These are phyloP conservation scores for Neoniphon sammara DNA, from an alignment of 2,797 vertebrate genomes.

Conservation along the genomic window DNA sequence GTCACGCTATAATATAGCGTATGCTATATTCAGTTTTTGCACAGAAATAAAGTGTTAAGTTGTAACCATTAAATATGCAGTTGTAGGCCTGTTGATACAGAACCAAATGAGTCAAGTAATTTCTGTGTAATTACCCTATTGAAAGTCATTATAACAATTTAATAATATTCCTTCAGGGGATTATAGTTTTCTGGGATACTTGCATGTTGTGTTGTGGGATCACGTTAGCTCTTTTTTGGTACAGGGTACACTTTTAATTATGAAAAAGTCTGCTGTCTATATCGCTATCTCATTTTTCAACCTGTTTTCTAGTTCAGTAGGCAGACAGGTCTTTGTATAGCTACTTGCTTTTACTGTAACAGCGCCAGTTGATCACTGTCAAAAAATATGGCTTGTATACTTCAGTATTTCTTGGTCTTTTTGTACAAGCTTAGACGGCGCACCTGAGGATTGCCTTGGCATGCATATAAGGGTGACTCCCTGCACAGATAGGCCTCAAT, in stretches of 20 bases:
- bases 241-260: too few species aligned
- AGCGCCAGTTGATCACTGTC: background rate
- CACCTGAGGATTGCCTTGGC: constrained; percentile 58
- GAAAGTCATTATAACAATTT: too few species aligned
- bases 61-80: too few species aligned
- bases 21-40: too few species aligned
- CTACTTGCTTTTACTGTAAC: background rate
- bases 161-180: too few species aligned
- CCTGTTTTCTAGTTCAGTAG: background rate
- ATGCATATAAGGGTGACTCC: constrained; percentile 64
- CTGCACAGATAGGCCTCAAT: constrained; percentile 54
- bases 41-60: too few species aligned
- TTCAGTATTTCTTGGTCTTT: constrained; percentile 15
- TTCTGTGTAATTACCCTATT: background rate
- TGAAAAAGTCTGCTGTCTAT: background rate
- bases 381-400: constrained; percentile 7
- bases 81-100: too few species aligned
- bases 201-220: too few species aligned
- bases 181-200: too few species aligned
- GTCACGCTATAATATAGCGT: too few species aligned
- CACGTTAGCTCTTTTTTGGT: too few species aligned
- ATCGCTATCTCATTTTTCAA: too few species aligned
- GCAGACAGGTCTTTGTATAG: background rate
- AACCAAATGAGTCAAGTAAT: background rate
- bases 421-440: constrained; percentile 63